Evolutionary conservation across 2,888 invertebrate genomes (phyloP).

Genomic region (Noctua janthina): DNA sequence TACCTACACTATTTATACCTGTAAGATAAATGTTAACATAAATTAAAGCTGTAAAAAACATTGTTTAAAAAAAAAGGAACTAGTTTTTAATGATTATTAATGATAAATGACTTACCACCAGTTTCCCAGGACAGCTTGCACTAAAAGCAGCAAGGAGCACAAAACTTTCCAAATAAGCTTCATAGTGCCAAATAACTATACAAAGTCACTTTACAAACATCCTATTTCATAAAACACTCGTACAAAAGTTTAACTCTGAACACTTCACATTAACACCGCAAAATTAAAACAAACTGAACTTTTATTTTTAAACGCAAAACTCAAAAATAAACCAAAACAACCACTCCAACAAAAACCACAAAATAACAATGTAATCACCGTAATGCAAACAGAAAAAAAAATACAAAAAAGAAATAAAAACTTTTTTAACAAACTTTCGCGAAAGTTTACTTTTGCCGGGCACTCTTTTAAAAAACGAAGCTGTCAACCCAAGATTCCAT

Average conservation of each 20-base stretch:
- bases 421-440: conserved; percentile 81
- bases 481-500: conserved; percentile 69
- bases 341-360: conserved; percentile 79
- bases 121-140: conserved; percentile 83
- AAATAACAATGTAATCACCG: conserved; percentile 82
- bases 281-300: conserved; percentile 71
- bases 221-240: conserved; percentile 71
- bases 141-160: conserved; percentile 80
- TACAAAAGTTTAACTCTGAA: conserved; percentile 70
- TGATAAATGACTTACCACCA: conserved; percentile 85
- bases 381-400: conserved; percentile 74
- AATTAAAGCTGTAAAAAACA: neutral
- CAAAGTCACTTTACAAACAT: conserved; percentile 75
- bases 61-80: neutral
- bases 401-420: conserved; percentile 71
- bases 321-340: conserved; percentile 76
- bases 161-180: conserved; percentile 86
- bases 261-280: conserved; percentile 78
- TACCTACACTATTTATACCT: neutral
- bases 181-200: conserved; percentile 80
- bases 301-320: conserved; percentile 66
- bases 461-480: conserved; percentile 75
- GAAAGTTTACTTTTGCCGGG: conserved; percentile 73
- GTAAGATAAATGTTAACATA: neutral
- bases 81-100: neutral